Evolutionary conservation across 1,140 invertebrate genomes (phyloP).

Genomic region (Littorina saxatilis): DNA sequence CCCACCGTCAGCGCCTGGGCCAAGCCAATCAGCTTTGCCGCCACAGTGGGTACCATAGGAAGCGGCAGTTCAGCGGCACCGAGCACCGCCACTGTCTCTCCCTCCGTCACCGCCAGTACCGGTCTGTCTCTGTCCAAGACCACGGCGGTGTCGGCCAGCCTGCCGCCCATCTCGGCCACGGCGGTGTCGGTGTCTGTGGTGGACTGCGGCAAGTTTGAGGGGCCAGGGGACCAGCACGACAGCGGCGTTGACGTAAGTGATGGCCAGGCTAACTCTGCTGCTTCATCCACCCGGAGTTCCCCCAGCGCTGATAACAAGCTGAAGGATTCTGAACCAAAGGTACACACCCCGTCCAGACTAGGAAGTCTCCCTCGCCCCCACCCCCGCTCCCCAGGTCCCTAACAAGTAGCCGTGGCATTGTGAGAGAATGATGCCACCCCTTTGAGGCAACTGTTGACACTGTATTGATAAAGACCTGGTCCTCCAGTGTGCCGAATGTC

Average conservation of each 20-base stretch:
- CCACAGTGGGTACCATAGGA: slow-evolving; percentile 40
- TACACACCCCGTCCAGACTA: slow-evolving; percentile 23
- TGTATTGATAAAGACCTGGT: too few species aligned
- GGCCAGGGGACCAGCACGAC: slow-evolving; percentile 77
- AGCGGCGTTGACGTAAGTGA: slow-evolving; percentile 78
- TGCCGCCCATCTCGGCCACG: slow-evolving; percentile 18
- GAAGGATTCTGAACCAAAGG: slow-evolving; percentile 62
- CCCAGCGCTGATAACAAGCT: slow-evolving; percentile 75
- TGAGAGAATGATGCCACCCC: too few species aligned
- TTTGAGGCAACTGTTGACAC: too few species aligned
- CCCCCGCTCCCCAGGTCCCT: background rate
- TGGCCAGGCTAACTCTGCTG: slow-evolving; percentile 74
- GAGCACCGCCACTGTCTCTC: background rate
- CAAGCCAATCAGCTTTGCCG: slow-evolving; percentile 83
- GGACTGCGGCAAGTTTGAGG: slow-evolving; percentile 63
- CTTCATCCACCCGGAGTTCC: slow-evolving; percentile 77
- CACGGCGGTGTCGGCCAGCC: slow-evolving; percentile 36
- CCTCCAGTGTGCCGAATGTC: too few species aligned
- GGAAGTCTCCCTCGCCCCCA: too few species aligned
- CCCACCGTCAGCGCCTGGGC: slow-evolving; percentile 89
- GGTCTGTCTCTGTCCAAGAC: slow-evolving; percentile 2
- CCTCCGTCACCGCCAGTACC: slow-evolving; percentile 10
- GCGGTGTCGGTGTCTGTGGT: slow-evolving; percentile 45
- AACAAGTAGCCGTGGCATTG: too few species aligned
- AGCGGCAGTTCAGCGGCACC: background rate